These are phyloP conservation scores for Plectropomus leopardus DNA, from an alignment of 2,113 vertebrate genomes.

Conservation along the genomic window DNA sequence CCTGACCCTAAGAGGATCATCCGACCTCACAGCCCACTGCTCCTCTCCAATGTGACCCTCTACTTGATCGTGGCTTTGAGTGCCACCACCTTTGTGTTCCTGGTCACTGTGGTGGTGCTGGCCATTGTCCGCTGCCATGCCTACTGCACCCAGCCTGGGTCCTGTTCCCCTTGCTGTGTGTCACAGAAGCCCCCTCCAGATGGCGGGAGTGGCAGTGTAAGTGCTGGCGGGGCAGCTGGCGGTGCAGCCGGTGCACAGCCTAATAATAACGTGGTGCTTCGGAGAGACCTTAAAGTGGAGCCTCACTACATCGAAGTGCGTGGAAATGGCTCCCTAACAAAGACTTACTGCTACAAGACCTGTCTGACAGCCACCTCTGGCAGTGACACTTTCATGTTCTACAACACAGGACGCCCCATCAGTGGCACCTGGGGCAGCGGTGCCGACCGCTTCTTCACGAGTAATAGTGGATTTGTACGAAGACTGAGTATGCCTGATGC, in stretches of 20 bases:
- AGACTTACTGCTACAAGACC: slow-evolving; percentile 99
- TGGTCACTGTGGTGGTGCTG: slow-evolving; percentile 93
- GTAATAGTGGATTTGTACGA: slow-evolving; percentile 93
- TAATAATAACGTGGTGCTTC: slow-evolving; percentile 93
- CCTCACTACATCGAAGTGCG: slow-evolving; percentile 97
- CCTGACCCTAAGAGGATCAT: slow-evolving; percentile 91
- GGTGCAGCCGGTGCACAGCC: slow-evolving; percentile 85
- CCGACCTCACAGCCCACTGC: slow-evolving; percentile 84
- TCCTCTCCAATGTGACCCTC: slow-evolving; percentile 93
- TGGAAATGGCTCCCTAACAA: slow-evolving; percentile 96
- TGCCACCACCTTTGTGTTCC: slow-evolving; percentile 95
- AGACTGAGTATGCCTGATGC: slow-evolving; percentile 92
- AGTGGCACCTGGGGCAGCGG: slow-evolving; percentile 90
- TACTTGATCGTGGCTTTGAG: slow-evolving; percentile 97
- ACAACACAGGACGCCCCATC: slow-evolving; percentile 94
- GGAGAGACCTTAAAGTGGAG: slow-evolving; percentile 93
- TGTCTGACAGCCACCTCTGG: slow-evolving; percentile 95
- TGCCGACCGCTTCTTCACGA: slow-evolving; percentile 94
- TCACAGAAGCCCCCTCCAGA: slow-evolving; percentile 90
- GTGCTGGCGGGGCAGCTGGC: slow-evolving; percentile 60
- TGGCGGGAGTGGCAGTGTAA: slow-evolving; percentile 83
- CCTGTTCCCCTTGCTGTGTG: slow-evolving; percentile 92
- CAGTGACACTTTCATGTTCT: slow-evolving; percentile 99
- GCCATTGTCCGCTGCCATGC: slow-evolving; percentile 92
- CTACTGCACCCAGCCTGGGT: slow-evolving; percentile 88